Conservation (phyloP, 1,140 invertebrate genomes). For the Lethrus apterus region DNA sequence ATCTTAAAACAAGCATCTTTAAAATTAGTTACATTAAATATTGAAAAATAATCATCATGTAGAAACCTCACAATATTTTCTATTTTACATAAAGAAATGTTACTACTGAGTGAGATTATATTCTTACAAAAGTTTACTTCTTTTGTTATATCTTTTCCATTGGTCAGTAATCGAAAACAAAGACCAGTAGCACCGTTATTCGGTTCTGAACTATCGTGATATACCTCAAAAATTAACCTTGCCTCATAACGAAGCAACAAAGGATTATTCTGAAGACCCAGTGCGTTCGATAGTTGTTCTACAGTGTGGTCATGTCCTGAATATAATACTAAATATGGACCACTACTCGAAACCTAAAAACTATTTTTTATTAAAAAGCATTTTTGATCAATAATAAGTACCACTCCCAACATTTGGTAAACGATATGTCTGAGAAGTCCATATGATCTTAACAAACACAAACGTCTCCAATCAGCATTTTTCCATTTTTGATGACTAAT, state of each 20-base stretch:
- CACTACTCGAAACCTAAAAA: constrained; percentile 52
- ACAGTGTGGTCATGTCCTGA: constrained; percentile 88
- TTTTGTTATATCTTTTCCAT: constrained; percentile 80
- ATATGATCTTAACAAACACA: constrained; percentile 65
- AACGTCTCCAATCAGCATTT: constrained; percentile 55
- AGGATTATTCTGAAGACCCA: constrained; percentile 59
- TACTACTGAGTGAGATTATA: constrained; percentile 46
- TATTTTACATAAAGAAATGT: constrained; percentile 66
- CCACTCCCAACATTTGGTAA: constrained; percentile 67
- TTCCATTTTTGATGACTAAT: constrained; percentile 58
- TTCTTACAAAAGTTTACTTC: constrained; percentile 71
- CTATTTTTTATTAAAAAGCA: background rate
- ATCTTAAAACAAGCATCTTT: constrained; percentile 73
- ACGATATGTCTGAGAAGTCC: constrained; percentile 72
- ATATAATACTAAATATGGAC: constrained; percentile 76
- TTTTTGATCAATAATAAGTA: constrained; percentile 31
- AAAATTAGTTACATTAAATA: constrained; percentile 75
- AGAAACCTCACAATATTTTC: constrained; percentile 77
- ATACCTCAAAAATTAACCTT: constrained; percentile 77
- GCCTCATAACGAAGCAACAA: constrained; percentile 70
- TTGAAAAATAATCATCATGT: constrained; percentile 75
- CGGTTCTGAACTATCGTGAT: constrained; percentile 44
- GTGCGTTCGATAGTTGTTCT: constrained; percentile 69
- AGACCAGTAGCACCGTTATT: constrained; percentile 52
- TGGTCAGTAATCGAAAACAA: constrained; percentile 76